Evolutionary conservation across 2,797 vertebrate genomes (phyloP).

Genomic region (Synaphobranchus kaupii): DNA sequence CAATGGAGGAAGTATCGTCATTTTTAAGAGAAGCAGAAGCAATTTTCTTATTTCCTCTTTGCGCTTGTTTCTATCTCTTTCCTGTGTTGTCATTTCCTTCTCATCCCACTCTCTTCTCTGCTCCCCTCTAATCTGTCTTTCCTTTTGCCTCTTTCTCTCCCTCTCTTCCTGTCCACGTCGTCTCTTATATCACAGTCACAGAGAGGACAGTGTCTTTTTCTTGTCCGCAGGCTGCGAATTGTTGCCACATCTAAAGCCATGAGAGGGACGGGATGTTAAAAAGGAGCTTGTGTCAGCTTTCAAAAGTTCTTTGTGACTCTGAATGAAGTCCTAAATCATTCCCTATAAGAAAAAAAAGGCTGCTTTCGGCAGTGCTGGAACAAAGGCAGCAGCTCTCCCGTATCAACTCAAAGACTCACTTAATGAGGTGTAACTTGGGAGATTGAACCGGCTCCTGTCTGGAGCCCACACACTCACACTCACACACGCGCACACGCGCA

Average conservation of each 20-base stretch:
- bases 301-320: conserved; percentile 23
- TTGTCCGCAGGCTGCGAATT: conserved; percentile 16
- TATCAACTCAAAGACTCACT: conserved; percentile 26
- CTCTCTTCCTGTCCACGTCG: background rate
- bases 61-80: background rate
- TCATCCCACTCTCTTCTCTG: background rate
- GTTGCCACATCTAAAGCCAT: conserved; percentile 9
- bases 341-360: conserved; percentile 21
- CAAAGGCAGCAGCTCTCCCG: background rate
- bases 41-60: background rate
- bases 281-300: conserved; percentile 42
- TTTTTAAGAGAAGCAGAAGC: conserved; percentile 20
- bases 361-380: conserved; percentile 25
- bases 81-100: conserved; percentile 11
- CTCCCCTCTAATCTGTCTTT: background rate
- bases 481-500: background rate
- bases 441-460: conserved; percentile 15
- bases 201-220: conserved; percentile 7
- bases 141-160: background rate
- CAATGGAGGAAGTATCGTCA: background rate
- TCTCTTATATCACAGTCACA: background rate
- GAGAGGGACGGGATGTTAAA: conserved; percentile 31
- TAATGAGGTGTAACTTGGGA: conserved; percentile 34
- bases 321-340: conserved; percentile 29
- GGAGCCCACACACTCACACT: conserved; percentile 9